phyloP scores from a whole-genome alignment of 2,797 vertebrate species.

The Lophius americanus region DNA sequence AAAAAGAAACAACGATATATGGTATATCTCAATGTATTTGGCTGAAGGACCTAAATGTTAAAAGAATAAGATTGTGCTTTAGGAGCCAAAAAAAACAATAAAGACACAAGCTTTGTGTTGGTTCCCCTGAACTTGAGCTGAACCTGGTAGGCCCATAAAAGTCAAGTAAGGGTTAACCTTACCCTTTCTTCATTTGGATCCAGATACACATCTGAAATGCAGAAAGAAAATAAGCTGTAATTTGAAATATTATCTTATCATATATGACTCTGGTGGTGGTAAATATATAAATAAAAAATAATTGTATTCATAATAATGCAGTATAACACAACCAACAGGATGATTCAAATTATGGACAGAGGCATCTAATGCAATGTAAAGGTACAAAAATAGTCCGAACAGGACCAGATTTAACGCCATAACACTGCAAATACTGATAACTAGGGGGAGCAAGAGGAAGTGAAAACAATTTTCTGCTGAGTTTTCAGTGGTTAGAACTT shows the following conservation, averaged over 20 bases:
- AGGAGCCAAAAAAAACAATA: no score
- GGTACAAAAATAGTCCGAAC: background rate
- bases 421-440: background rate
- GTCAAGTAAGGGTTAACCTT: constrained; percentile 23
- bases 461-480: no score
- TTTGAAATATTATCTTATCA: background rate
- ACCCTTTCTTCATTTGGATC: constrained; percentile 82
- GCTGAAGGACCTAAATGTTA: no score
- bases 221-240: constrained; percentile 21
- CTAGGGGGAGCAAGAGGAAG: background rate
- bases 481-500: no score
- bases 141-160: no score
- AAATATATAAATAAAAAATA: no score
- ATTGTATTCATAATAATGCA: background rate
- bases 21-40: no score
- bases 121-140: no score
- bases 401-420: background rate
- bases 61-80: no score
- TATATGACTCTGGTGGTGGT: background rate
- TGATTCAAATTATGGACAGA: background rate
- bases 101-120: no score
- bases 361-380: background rate
- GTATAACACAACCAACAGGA: background rate
- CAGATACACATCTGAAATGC: constrained; percentile 81
- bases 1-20: no score